phyloP scores from a whole-genome alignment of 2,888 invertebrate genomes.

The Amiota minor region DNA sequence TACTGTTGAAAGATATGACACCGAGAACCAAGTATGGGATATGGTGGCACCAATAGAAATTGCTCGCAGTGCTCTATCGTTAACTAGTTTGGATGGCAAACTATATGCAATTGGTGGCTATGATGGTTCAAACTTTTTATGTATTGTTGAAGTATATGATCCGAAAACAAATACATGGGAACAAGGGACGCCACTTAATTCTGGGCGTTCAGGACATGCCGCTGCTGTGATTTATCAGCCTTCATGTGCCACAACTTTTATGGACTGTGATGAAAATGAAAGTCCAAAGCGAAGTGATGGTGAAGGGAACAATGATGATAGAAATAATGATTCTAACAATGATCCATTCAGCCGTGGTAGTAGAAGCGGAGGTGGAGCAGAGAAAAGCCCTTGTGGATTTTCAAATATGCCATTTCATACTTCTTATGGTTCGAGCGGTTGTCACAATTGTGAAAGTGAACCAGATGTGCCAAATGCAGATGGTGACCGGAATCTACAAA shows the following conservation, averaged over 20 bases:
- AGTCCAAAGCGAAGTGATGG: constrained; percentile 43
- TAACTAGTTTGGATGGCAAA: constrained; percentile 88
- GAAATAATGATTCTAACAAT: constrained; percentile 28
- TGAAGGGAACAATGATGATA: constrained; percentile 43
- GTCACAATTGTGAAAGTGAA: constrained; percentile 60
- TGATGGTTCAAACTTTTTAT: constrained; percentile 88
- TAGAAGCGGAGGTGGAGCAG: constrained; percentile 39
- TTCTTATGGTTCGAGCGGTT: constrained; percentile 58
- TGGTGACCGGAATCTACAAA: neutral
- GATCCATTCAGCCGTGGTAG: constrained; percentile 43
- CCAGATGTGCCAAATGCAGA: neutral
- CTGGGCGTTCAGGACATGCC: constrained; percentile 92
- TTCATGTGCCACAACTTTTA: constrained; percentile 74
- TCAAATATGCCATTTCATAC: constrained; percentile 57
- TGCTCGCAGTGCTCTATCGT: constrained; percentile 89
- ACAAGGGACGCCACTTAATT: constrained; percentile 83
- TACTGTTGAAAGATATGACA: constrained; percentile 90
- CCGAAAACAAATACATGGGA: constrained; percentile 84
- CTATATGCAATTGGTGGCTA: constrained; percentile 95
- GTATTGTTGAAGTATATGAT: constrained; percentile 91
- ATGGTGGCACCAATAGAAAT: constrained; percentile 83
- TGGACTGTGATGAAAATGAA: constrained; percentile 68
- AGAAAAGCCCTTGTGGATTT: constrained; percentile 25
- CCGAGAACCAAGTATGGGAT: constrained; percentile 87
- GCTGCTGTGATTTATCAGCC: constrained; percentile 90